These are phyloP conservation scores for Drosophila biarmipes DNA, from an alignment of 1,140 invertebrate species.

Conservation along the genomic window DNA sequence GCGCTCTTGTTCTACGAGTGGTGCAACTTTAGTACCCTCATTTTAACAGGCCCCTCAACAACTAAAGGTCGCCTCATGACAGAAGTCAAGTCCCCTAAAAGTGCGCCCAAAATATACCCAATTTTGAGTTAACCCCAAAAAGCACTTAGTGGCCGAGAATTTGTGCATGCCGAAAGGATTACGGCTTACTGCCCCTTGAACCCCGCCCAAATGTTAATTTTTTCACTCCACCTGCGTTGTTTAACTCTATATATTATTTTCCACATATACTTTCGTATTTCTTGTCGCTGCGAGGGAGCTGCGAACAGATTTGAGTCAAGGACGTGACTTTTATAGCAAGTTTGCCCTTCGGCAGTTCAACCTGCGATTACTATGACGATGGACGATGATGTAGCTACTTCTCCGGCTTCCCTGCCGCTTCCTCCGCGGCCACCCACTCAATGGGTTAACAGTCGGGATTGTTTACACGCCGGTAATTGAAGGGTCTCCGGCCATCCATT, in stretches of 20 bases:
- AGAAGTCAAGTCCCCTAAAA: neutral
- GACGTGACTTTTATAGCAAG: slow-evolving; percentile 77
- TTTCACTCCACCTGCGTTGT: slow-evolving; percentile 8
- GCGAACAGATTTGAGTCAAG: slow-evolving; percentile 70
- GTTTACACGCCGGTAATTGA: slow-evolving; percentile 32
- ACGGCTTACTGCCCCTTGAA: slow-evolving; percentile 4
- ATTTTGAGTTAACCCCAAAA: slow-evolving; percentile 1
- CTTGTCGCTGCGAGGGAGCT: slow-evolving; percentile 26
- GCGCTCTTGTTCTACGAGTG: neutral
- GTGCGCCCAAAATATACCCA: neutral
- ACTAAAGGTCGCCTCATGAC: neutral
- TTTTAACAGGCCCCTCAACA: neutral
- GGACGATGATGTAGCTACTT: slow-evolving; percentile 39
- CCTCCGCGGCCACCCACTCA: slow-evolving; percentile 23
- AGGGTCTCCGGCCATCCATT: slow-evolving; percentile 25
- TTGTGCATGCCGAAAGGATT: neutral
- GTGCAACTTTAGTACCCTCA: neutral
- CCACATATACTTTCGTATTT: slow-evolving; percentile 17
- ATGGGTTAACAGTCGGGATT: slow-evolving; percentile 23
- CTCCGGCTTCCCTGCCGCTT: slow-evolving; percentile 4
- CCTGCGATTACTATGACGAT: slow-evolving; percentile 23
- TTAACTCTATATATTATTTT: slow-evolving; percentile 16
- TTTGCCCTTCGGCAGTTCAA: slow-evolving; percentile 64
- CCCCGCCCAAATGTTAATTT: slow-evolving; percentile 41
- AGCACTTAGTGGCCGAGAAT: neutral